Conservation (phyloP, 1,140 invertebrate genomes). For the Harpegnathos saltator region DNA sequence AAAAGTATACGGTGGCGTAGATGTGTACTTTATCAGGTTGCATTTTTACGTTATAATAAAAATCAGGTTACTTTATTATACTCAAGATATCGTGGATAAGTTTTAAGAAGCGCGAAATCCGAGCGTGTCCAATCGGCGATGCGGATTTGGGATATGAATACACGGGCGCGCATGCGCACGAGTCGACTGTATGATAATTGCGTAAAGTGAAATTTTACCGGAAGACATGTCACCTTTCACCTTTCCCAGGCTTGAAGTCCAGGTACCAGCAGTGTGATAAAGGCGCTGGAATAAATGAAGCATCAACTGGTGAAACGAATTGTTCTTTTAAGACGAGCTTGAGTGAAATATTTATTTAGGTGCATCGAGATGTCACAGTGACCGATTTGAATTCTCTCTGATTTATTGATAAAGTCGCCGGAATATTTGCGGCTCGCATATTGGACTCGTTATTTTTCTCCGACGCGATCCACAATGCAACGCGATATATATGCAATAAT, state of each 20-base stretch:
- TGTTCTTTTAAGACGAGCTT: neutral
- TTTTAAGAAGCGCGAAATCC: too few species aligned
- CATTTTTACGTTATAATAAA: too few species aligned
- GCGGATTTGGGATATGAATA: too few species aligned
- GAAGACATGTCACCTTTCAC: slow-evolving; percentile 26
- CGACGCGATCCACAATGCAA: neutral
- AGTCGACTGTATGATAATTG: slow-evolving; percentile 49
- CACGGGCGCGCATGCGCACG: neutral
- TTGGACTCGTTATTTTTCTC: neutral
- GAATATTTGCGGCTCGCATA: neutral
- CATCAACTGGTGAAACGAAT: neutral
- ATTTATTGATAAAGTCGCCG: slow-evolving; percentile 10
- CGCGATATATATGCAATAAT: too few species aligned
- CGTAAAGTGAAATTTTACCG: slow-evolving; percentile 67
- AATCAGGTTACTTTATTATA: too few species aligned
- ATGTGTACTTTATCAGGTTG: too few species aligned
- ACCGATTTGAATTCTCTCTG: neutral
- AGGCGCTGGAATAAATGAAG: neutral
- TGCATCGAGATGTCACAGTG: neutral
- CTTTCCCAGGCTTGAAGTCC: slow-evolving; percentile 14
- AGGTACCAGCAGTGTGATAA: neutral
- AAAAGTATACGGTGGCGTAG: too few species aligned
- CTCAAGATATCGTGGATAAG: too few species aligned
- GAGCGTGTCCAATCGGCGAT: too few species aligned
- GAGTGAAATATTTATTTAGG: slow-evolving; percentile 1